These are phyloP conservation scores for Crotalus horridus DNA, from an alignment of 2,113 vertebrate species.

Conservation along the genomic window DNA sequence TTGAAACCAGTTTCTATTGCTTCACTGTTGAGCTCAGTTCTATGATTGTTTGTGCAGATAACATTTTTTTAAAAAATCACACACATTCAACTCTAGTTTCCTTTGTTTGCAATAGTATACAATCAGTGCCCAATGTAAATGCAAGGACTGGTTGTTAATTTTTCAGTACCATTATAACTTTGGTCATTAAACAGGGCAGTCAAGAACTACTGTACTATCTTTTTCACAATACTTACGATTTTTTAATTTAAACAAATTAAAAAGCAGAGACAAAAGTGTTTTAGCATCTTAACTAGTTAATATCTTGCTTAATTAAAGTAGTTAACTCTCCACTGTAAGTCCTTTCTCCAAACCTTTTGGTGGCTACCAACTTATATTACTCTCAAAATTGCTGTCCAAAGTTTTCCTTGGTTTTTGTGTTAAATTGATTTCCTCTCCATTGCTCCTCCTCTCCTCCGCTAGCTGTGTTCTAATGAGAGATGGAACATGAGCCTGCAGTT, in stretches of 20 bases:
- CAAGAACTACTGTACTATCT: not conserved
- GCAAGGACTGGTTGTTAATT: not conserved
- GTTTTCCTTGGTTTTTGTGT: not conserved
- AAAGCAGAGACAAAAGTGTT: not conserved
- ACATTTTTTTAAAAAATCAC: not conserved
- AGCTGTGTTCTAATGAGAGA: not conserved
- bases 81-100: not conserved
- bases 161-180: not conserved
- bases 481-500: not conserved
- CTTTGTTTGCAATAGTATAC: not conserved
- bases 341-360: not conserved
- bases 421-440: not conserved
- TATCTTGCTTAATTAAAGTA: not conserved
- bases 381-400: not conserved
- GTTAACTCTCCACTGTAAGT: not conserved
- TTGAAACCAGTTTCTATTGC: not conserved
- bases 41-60: not conserved
- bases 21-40: not conserved
- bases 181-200: not conserved
- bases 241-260: not conserved
- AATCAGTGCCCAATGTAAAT: not conserved
- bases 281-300: not conserved
- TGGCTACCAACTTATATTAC: not conserved
- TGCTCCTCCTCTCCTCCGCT: not conserved
- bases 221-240: not conserved